A percentile compares a stretch with the other conserved stretches of the same genome.
Conservation (phyloP, 2,113 vertebrate genomes). For the Pheucticus melanocephalus region DNA sequence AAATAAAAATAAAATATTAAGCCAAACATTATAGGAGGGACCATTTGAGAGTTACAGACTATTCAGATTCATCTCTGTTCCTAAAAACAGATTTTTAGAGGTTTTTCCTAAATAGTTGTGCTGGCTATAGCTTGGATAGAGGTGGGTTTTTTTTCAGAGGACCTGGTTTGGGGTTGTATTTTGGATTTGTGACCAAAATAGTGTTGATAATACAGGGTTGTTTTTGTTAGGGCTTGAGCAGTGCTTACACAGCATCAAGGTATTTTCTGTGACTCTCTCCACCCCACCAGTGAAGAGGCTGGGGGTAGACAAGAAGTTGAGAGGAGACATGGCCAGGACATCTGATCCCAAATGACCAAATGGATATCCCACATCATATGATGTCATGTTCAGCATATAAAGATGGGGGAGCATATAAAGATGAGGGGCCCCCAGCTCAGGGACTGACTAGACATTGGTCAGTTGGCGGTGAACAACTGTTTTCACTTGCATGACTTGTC, state of each 20-base stretch:
- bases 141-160: background rate
- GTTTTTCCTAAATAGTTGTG: background rate
- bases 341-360: background rate
- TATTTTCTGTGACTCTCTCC: background rate
- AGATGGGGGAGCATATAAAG: background rate
- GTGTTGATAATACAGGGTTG: background rate
- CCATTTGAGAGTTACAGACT: background rate
- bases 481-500: background rate
- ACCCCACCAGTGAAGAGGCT: background rate
- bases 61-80: background rate
- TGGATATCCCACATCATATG: background rate
- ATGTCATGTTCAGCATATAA: background rate
- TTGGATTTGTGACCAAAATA: background rate
- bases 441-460: background rate
- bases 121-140: background rate
- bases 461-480: background rate
- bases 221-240: background rate
- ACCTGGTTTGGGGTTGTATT: background rate
- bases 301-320: background rate
- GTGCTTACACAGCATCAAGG: background rate
- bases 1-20: background rate
- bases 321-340: background rate
- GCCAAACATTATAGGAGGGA: background rate
- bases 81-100: background rate
- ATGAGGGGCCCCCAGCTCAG: rapidly evolving